phyloP scores from a whole-genome alignment of 2,797 vertebrate species.

The Channallabes apus region DNA sequence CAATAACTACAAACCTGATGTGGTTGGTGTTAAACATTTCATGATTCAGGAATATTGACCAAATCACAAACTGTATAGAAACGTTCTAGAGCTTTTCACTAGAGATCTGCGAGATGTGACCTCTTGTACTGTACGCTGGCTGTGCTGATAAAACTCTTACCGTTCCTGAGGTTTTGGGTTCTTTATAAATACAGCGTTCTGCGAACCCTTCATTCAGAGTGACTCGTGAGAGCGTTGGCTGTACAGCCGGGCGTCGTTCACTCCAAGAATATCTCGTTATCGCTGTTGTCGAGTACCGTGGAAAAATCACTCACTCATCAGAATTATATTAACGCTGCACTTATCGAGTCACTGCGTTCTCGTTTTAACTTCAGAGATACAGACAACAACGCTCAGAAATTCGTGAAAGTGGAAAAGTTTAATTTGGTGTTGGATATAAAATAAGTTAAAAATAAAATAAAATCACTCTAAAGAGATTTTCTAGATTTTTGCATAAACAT shows the following conservation, averaged over 20 bases:
- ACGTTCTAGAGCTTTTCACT: background rate
- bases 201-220: no score
- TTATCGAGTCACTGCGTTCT: background rate
- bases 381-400: no score
- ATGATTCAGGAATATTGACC: background rate
- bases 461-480: no score
- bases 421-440: background rate
- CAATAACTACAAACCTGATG: background rate
- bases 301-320: no score
- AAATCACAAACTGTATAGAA: background rate
- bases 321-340: background rate
- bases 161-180: background rate
- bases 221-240: background rate
- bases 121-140: background rate
- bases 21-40: background rate
- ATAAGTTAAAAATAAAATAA: no score
- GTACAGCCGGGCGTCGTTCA: background rate
- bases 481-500: no score
- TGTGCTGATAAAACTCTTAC: background rate
- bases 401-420: background rate
- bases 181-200: background rate
- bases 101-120: background rate
- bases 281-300: background rate
- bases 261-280: slow-evolving; percentile 5
- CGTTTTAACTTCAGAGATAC: background rate